phyloP scores from a whole-genome alignment of 35 echinoderm and acorn worm genomes.

The Lytechinus variegatus region DNA sequence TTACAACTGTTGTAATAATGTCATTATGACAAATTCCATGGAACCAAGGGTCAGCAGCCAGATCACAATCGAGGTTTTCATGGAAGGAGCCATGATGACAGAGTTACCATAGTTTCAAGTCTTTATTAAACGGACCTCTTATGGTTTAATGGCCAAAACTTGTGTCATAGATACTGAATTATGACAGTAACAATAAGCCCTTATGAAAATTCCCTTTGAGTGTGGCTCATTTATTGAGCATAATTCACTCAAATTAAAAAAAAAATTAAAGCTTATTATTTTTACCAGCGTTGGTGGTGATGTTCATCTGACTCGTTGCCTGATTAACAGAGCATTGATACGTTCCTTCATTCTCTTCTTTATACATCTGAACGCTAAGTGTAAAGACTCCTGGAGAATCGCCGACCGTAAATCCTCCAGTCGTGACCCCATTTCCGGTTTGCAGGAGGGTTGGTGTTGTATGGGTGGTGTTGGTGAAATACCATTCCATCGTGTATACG shows the following conservation, averaged over 20 bases:
- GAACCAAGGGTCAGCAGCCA: too few relatives aligned
- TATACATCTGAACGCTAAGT: background rate
- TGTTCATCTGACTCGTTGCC: background rate
- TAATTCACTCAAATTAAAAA: background rate
- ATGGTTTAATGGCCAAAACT: too few relatives aligned
- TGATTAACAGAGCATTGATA: conserved; percentile 22
- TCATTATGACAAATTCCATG: too few relatives aligned
- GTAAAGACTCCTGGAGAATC: conserved; percentile 22
- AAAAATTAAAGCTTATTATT: background rate
- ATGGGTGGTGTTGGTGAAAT: conserved; percentile 28
- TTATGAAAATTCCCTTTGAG: too few relatives aligned
- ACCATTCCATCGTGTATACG: conserved; percentile 41
- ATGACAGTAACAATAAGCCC: too few relatives aligned
- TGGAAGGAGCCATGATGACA: too few relatives aligned
- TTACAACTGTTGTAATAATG: too few relatives aligned
- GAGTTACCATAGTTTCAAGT: too few relatives aligned
- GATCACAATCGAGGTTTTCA: too few relatives aligned
- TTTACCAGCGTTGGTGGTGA: conserved; percentile 19
- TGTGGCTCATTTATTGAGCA: too few relatives aligned
- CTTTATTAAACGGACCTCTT: too few relatives aligned
- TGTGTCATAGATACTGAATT: too few relatives aligned
- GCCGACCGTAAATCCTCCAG: background rate
- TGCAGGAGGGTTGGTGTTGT: background rate
- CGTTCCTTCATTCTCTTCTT: background rate
- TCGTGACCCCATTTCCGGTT: background rate